Base-by-base conservation (phyloP, 2,113 vertebrate genomes). In the Python bivittatus region DNA sequence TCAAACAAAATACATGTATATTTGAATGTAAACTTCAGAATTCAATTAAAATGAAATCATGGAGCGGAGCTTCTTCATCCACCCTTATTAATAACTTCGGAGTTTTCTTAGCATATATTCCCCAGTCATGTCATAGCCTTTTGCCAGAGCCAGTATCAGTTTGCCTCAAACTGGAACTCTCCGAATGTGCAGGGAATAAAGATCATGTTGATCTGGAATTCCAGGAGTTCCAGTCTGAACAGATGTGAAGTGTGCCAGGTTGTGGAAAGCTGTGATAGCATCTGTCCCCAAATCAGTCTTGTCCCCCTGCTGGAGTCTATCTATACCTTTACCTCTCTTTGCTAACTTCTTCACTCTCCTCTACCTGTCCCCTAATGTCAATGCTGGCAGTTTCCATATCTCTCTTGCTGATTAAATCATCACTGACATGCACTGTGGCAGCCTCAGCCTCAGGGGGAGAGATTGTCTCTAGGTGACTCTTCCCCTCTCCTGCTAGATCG, bases 281-380 rank as follows among this genome's bases (percentile, higher is more conserved):
- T 38, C 87, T 60, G 72, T 89, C 52, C 15, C 0, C 23, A 0
- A 1, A 92, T 91, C 88, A 88, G 93, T 86, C 57, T 87, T 2
- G 4, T 53, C n/a, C 56, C 42, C 27, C 57, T 79, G 61, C 52
- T 54, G 33, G 25, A 88, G 61, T 88, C 57, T 25, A 88, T 1
- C 33, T 86, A 17, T 29, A 44, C 44, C n/a, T 85, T 27, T 25
- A 29, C 23, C 11, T 89, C 57, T 42, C 95, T 95, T 95, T 79
- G 23, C 95, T 94, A 79, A 61, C 57, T 92, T 89, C 61, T 89
- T 33, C 88, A 38, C 94, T 97, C 96, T 97, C 97, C 97, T 97
- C 96, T 97, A 93, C 92, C 89, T 94, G 97, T 97, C 96, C 97
- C 96, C 96, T 97, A 95, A 96, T 93, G 97, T 97, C 97, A 96